Base-by-base conservation (phyloP, 2,113 vertebrate genomes). In the Lophura nycthemera region DNA sequence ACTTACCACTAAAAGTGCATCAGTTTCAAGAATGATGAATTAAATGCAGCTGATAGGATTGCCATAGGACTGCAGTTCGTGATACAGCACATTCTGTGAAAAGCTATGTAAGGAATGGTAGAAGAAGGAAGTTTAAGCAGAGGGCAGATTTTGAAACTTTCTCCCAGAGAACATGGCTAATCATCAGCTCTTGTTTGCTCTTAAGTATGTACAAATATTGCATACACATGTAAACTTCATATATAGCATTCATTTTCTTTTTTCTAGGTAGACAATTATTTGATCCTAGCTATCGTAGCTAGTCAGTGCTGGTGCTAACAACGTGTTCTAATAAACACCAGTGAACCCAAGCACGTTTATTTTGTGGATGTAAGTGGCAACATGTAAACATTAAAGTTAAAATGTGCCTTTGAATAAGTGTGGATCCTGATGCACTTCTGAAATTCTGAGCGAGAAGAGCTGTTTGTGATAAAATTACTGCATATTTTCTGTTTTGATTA, bases 341-440 rank as follows among this genome's bases (percentile, higher is more conserved):
- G 9, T 76, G 40, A 74, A 8, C 11, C 34, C 69, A 70, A 77
- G 30, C 0, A 1, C 43, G 9, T 22, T 77, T 66, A 21, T 59
- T 88, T 89, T 72, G 24, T 48, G 59, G 77, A 93, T 18, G 52
- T 54, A 82, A 91, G 30, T 19, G 86, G 54, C 34, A 77, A 13
- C 12, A n/a, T 34, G 9, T 88, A 91, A 86, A n/a, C 52, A 73
- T 86, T 82, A 78, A 90, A 88, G 40, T 59, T 86, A 86, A 73
- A 94, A 89, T 32, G 45, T 89, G 3, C 22, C 34, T 86, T 84
- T 91, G 80, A 90, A 73, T 83, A 75, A 73, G 8, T 48, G 2
- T 52, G 20, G 61, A 17, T 65, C 29, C 3, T 52, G 47, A 36
- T 15, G 30, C 29, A 34, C n/a, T 63, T 83, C 64, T 69, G 77